Evolutionary conservation across 1,140 invertebrate genomes (phyloP).

Genomic region (Telenomus remus): DNA sequence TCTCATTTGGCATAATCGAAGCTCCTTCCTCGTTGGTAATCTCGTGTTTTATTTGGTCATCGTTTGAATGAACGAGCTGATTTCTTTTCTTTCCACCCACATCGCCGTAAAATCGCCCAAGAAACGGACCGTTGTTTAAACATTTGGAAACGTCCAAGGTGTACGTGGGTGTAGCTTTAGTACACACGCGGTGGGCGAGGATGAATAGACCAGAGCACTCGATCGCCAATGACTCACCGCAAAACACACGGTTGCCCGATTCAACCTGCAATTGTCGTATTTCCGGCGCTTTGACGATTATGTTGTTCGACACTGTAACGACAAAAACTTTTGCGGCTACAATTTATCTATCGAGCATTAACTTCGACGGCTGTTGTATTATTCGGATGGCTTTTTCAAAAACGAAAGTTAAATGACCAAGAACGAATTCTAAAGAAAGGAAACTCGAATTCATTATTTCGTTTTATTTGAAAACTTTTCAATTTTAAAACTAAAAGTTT

Average conservation of each 20-base stretch:
- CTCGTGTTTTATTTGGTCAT: conserved; percentile 10
- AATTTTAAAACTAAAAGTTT: too few species aligned
- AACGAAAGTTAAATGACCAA: conserved; percentile 6
- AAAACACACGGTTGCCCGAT: conserved; percentile 42
- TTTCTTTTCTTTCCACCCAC: conserved; percentile 14
- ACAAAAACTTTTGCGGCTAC: conserved; percentile 1
- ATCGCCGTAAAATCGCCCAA: too few species aligned
- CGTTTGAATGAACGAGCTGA: neutral
- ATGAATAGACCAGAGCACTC: conserved; percentile 17
- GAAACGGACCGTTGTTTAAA: conserved; percentile 15
- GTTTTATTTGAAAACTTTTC: too few species aligned
- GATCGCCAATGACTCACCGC: conserved; percentile 35
- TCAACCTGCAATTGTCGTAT: conserved; percentile 42
- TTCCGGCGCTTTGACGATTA: conserved; percentile 35
- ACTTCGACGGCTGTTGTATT: too few species aligned
- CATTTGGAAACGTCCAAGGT: conserved; percentile 35
- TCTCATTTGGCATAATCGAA: too few species aligned
- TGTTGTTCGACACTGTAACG: conserved; percentile 33
- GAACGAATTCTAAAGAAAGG: too few species aligned
- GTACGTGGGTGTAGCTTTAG: conserved; percentile 45
- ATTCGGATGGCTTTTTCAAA: too few species aligned
- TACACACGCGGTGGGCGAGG: conserved; percentile 28
- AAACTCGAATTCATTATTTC: too few species aligned
- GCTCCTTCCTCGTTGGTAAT: neutral
- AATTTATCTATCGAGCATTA: too few species aligned